Percentiles rank a stretch among this genome's conserved stretches.
phyloP scores from a whole-genome alignment of 1,140 invertebrate genomes.

The Cotesia typhae region DNA sequence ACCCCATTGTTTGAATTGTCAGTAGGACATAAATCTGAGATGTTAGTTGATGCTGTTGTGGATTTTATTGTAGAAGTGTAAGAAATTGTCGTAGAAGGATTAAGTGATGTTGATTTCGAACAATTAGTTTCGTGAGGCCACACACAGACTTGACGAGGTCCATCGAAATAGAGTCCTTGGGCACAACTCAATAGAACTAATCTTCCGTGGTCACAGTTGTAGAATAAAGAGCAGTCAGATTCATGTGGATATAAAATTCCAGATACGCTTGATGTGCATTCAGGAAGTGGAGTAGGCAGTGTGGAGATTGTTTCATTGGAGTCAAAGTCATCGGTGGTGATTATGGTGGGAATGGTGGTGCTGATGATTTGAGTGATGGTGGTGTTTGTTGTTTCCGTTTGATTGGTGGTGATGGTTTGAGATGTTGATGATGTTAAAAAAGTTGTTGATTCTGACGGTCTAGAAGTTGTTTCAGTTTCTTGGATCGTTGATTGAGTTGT shows the following conservation, averaged over 20 bases:
- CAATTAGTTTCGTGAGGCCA: constrained; percentile 50
- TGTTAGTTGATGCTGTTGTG: constrained; percentile 8
- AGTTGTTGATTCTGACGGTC: neutral
- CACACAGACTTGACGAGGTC: constrained; percentile 58
- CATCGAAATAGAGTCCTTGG: constrained; percentile 64
- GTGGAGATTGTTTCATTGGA: neutral
- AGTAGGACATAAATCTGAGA: neutral
- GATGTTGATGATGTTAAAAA: constrained; percentile 9
- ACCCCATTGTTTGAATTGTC: constrained; percentile 11
- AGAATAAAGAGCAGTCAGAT: constrained; percentile 66
- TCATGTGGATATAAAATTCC: constrained; percentile 57
- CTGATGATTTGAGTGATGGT: neutral
- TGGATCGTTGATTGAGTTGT: neutral
- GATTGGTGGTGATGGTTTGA: neutral
- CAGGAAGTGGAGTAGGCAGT: neutral
- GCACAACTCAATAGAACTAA: constrained; percentile 64
- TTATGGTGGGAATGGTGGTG: neutral
- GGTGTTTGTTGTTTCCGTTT: constrained; percentile 11
- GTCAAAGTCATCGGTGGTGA: constrained; percentile 12
- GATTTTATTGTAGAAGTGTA: neutral
- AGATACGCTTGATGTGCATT: neutral
- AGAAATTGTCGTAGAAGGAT: neutral
- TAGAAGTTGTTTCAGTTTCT: neutral
- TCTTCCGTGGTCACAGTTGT: constrained; percentile 65
- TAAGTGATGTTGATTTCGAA: neutral